Conservation (phyloP, 2,888 invertebrate genomes). For the Pseudococcus viburni region DNA sequence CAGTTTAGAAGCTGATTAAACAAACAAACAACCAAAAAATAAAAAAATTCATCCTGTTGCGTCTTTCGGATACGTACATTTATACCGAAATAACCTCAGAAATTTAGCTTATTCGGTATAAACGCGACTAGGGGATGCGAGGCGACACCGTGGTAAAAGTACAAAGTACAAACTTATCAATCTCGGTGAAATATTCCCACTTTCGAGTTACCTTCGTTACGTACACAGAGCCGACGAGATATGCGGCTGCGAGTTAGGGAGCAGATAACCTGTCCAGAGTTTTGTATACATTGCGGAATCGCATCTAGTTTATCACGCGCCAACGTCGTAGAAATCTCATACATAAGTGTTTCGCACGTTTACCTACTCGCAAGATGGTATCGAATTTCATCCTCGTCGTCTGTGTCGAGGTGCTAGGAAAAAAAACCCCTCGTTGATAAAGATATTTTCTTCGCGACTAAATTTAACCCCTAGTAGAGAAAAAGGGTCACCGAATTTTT, state of each 20-base stretch:
- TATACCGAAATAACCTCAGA: background rate
- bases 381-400: background rate
- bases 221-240: background rate
- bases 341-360: conserved; percentile 25
- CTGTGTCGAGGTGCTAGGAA: background rate
- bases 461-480: background rate
- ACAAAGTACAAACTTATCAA: background rate
- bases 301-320: background rate
- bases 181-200: conserved; percentile 17
- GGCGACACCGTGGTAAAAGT: background rate
- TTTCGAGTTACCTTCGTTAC: background rate
- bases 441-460: conserved; percentile 8
- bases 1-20: background rate
- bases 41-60: conserved; percentile 14
- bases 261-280: conserved; percentile 21
- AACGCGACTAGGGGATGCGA: background rate
- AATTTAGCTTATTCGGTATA: background rate
- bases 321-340: background rate
- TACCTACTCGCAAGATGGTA: background rate
- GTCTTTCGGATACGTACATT: background rate
- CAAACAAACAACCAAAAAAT: background rate
- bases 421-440: background rate
- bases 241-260: background rate
- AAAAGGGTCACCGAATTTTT: background rate
- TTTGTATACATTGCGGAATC: conserved; percentile 19